These are phyloP conservation scores for Xanthia icteritia DNA, from an alignment of 2,888 invertebrate species.

Conservation along the genomic window DNA sequence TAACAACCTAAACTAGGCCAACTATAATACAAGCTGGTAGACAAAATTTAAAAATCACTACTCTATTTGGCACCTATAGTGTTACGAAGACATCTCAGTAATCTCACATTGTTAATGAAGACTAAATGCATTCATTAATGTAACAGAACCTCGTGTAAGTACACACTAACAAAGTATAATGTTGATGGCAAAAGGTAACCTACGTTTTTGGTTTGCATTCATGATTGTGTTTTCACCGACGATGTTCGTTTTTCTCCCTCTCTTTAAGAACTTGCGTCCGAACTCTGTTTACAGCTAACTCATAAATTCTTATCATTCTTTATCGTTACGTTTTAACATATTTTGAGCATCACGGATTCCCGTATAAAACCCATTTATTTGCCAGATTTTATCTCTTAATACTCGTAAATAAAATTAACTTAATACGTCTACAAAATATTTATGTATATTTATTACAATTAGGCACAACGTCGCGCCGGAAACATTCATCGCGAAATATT, in stretches of 20 bases:
- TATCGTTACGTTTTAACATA: conserved; percentile 80
- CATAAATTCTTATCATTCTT: conserved; percentile 78
- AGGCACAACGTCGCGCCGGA: conserved; percentile 85
- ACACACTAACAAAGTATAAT: conserved; percentile 82
- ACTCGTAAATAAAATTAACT: conserved; percentile 88
- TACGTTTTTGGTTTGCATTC: conserved; percentile 88
- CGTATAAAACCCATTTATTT: conserved; percentile 77
- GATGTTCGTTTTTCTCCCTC: conserved; percentile 66
- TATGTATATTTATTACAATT: conserved; percentile 87
- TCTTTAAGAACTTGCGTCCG: conserved; percentile 68
- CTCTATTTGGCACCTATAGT: conserved; percentile 89
- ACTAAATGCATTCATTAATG: conserved; percentile 75
- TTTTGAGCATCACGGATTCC: conserved; percentile 86
- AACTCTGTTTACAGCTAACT: conserved; percentile 80
- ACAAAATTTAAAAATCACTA: conserved; percentile 83
- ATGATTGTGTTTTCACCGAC: conserved; percentile 76
- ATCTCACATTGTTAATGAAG: conserved; percentile 72
- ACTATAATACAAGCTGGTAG: conserved; percentile 85
- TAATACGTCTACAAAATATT: conserved; percentile 87
- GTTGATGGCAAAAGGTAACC: conserved; percentile 89
- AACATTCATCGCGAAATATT: conserved; percentile 90
- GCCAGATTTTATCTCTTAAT: conserved; percentile 87
- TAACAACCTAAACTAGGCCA: conserved; percentile 89
- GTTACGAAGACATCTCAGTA: conserved; percentile 78
- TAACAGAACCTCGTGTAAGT: conserved; percentile 79